Evolutionary conservation across 2,888 invertebrate genomes (phyloP), one percentile per base, ranked within the genome.

Genomic region (Calameuta idolon): DNA sequence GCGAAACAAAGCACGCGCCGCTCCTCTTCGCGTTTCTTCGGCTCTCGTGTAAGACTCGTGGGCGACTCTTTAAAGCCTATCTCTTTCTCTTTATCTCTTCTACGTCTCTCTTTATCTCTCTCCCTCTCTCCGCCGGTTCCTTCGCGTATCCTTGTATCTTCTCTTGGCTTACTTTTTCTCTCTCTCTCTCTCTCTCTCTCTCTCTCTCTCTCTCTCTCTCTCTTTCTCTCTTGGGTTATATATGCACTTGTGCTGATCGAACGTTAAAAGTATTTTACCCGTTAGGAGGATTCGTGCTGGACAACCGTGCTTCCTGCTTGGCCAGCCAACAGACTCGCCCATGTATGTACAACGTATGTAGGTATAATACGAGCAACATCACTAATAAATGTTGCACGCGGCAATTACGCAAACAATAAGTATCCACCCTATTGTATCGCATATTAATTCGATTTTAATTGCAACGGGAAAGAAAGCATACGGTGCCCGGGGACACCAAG

Each of bases 371-470:
- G 55, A 55, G 55, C 55, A 55, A 77, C 77, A 30, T 75, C 55
- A 75, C 69, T 73, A 30, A 76, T 88, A 85, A 88, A 88, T 85
- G 84, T 85, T 86, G 86, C 83, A 87, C 81, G 79, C 84, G 81
- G 84, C 83, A 89, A 89, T 89, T 88, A 87, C 69, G 69, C 76
- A 55, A 73, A 87, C 84, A 85, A 87, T 83, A 83, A 86, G 85
- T 84, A 86, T 84, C 82, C 84, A 82, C 82, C 82, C 83, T 79
- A 82, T 79, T 33, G 37, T 79, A 84, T 79, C 82, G 81, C 81
- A 80, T 85, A 86, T 88, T 88, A 87, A 88, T 88, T 85, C 85
- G 86, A 83, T 88, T 88, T 87, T 89, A 89, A 89, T 89, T 88
- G 87, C 85, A 81, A 79, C 82, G 79, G 82, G 83, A 85, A 87